Conservation (phyloP, 2,888 invertebrate species). For the Xestia c-nigrum region DNA sequence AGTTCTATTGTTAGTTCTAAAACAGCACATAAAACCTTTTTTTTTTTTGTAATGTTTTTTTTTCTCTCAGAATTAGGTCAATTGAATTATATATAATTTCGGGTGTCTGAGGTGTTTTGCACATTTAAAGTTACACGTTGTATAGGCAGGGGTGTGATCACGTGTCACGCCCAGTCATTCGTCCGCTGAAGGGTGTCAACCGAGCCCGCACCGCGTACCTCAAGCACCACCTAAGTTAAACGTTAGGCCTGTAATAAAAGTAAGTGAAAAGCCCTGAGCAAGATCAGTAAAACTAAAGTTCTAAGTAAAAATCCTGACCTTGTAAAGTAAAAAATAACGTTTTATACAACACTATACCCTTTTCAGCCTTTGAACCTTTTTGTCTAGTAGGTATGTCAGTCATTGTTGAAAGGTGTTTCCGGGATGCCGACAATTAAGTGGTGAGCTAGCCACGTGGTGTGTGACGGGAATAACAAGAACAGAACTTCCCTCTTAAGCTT, state of each 20-base stretch:
- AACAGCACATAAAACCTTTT: too few species aligned
- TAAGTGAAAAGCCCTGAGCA: neutral
- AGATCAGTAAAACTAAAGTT: conserved; percentile 24
- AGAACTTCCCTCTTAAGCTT: conserved; percentile 16
- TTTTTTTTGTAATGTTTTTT: too few species aligned
- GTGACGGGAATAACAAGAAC: conserved; percentile 28
- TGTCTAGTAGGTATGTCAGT: conserved; percentile 25
- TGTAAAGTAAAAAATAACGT: conserved; percentile 4
- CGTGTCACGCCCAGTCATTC: neutral
- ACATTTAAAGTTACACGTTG: neutral
- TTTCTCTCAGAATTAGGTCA: too few species aligned
- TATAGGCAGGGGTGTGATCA: neutral
- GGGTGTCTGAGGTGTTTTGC: too few species aligned
- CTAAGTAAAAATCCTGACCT: neutral
- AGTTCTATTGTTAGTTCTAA: too few species aligned
- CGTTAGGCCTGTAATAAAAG: neutral
- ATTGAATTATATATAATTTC: too few species aligned
- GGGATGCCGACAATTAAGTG: neutral
- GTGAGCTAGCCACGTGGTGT: neutral
- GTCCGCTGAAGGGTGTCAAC: neutral
- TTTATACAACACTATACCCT: neutral
- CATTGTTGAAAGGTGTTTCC: conserved; percentile 42
- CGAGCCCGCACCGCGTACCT: neutral
- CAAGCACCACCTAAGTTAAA: neutral
- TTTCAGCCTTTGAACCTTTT: conserved; percentile 16